Base-by-base conservation (phyloP, 2,888 invertebrate species). In the Lathronympha strigana region DNA sequence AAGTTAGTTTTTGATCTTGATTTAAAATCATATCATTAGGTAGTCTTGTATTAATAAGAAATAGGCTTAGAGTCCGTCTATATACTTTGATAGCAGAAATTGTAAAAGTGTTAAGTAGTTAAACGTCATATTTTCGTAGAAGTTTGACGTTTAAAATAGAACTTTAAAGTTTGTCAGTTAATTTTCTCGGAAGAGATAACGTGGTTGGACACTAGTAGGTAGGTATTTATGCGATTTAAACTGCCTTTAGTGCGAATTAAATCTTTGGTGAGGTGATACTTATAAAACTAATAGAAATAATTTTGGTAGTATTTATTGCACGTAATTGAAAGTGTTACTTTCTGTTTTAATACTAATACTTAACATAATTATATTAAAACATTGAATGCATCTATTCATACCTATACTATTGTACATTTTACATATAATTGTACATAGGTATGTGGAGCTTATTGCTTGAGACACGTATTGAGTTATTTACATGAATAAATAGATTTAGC, bases 391-490 rank as follows among this genome's bases (percentile, higher is more conserved):
- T 45, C 54, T 51, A 62, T 36, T 31, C 25, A 61, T 36, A 60
- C 33, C 25, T 49, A 23, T 17, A 53, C 28, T 50, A 50, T 31
- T 31, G 11, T 36, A 53, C 36, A 33, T 53, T 11, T n/a, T 36
- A 53, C 11, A 23, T 21, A 40, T 38, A 47, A 38, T 47, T 47
- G 47, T 53, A 31, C 38, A 47, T 50, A 60, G 60, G 53, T 45
- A 45, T 50, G 33, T 63, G 49, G 53, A 78, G 76, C 75, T 85
- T 90, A 90, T 90, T 90, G 90, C 90, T 90, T 88, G 79, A 74
- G 78, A 90, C 89, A 89, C 89, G 90, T 88, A 80, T 70, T 71
- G 53, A 38, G 61, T 38, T 66, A 75, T 80, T 76, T 81, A 84
- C 74, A 71, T 33, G 21, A 25, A 21, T 36, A 50, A 36, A 25